Evolutionary conservation across 2,888 invertebrate genomes (phyloP), one percentile per base, ranked within the genome.

Genomic region (Bibio marci): DNA sequence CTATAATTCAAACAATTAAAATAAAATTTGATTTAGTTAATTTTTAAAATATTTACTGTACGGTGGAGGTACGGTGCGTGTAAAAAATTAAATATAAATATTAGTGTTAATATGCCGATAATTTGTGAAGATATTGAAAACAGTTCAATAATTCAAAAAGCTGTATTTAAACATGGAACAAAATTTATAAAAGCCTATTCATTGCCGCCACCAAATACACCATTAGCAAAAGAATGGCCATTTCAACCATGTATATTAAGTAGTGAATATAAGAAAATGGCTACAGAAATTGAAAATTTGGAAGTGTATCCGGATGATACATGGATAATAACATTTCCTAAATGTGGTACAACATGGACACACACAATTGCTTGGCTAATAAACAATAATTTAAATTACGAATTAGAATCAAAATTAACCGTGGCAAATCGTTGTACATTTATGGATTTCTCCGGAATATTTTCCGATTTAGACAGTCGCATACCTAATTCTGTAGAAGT

Each of bases 331-430:
- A 31, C 31, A 15, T 31, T 14, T 17, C 15, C 31, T 4, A 31
- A 31, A 15, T 13, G 15, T 12, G 44, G 44, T 13, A 42, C 44
- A 22, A 44, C 44, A 17, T 44, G 44, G 44, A 39, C 32, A 26
- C 44, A 44, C 35, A 42, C 42, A 31, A 44, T 44, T 41, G 15
- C 30, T 7, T 42, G 41, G 41, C 30, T 39, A 15, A 19, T 44
- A 4, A 31, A 31, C 10, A 36, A 44, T 32, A 35, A 44, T 38
- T 39, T 41, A 3, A 36, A 44, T 32, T 44, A 27, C 13, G 40
- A 44, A 18, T 18, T 13, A 14, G 43, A 41, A n/a, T 34, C 30
- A 35, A 35, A 18, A 19, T 25, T 11, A 14, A 13, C 31, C 10
- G 3, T 15, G 13, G 3, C 10, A 4, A 17, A 31, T 3, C 31